These are phyloP conservation scores for Xiphorhynchus elegans DNA, from an alignment of 2,113 vertebrate species.

Conservation along the genomic window DNA sequence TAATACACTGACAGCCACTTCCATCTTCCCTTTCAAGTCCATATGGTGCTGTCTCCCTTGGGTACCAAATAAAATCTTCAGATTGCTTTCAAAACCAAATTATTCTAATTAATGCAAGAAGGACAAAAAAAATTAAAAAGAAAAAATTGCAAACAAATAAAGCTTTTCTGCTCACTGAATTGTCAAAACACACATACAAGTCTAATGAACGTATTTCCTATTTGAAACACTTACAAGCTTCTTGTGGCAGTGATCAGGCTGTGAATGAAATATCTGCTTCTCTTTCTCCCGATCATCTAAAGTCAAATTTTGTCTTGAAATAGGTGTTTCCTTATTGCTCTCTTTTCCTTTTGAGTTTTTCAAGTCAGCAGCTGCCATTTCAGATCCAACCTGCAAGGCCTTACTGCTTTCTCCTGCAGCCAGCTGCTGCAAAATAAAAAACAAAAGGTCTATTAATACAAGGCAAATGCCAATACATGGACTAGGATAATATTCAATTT, in stretches of 20 bases:
- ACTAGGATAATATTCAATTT: not conserved
- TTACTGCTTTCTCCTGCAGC: conserved; percentile 69
- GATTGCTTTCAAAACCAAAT: not conserved
- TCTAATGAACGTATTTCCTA: not conserved
- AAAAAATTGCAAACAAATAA: not conserved
- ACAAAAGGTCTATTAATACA: not conserved
- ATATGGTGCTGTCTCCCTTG: not conserved
- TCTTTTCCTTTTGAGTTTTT: conserved; percentile 64
- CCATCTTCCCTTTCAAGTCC: not conserved
- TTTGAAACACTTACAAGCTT: conserved; percentile 66
- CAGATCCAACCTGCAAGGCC: conserved; percentile 56
- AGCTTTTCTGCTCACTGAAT: not conserved
- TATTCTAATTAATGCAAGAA: not conserved
- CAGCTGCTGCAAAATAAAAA: conserved; percentile 66
- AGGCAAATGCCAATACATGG: not conserved
- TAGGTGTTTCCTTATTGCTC: conserved; percentile 58
- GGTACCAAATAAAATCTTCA: not conserved
- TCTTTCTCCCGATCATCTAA: conserved; percentile 70
- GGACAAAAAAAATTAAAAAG: not conserved
- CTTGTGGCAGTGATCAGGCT: conserved; percentile 72
- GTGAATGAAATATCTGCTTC: conserved; percentile 74
- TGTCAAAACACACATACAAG: not conserved
- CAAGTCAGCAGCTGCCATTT: conserved; percentile 66
- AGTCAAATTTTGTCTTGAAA: conserved; percentile 55
- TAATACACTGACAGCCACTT: not conserved